Evolutionary conservation across 2,888 invertebrate genomes (phyloP).

Genomic region (Eristalis intricaria): DNA sequence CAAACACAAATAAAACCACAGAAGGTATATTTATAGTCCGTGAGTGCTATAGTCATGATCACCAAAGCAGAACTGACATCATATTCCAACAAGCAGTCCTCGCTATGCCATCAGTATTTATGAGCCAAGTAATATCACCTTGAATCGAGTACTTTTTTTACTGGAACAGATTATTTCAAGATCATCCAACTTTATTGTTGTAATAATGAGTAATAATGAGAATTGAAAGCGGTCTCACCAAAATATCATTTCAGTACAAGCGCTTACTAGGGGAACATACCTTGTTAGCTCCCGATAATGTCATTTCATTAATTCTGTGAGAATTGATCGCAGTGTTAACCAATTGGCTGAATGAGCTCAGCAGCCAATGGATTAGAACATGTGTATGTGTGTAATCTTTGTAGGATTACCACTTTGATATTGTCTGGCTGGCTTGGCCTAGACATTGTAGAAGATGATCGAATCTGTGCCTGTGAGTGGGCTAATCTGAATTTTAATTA

Average conservation of each 20-base stretch:
- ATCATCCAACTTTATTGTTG: constrained; percentile 50
- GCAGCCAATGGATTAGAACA: constrained; percentile 29
- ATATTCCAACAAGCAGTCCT: not conserved
- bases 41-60: not conserved
- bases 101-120: not conserved
- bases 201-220: no score
- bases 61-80: constrained; percentile 37
- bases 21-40: not conserved
- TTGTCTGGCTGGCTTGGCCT: not conserved
- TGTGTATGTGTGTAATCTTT: constrained; percentile 8
- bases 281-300: constrained; percentile 41
- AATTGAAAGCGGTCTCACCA: constrained; percentile 36
- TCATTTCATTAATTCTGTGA: constrained; percentile 25
- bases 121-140: constrained; percentile 29
- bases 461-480: constrained; percentile 31
- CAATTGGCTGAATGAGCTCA: constrained; percentile 46
- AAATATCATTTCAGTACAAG: constrained; percentile 15
- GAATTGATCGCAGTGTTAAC: constrained; percentile 41
- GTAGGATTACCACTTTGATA: constrained; percentile 25
- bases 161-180: constrained; percentile 56
- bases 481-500: constrained; percentile 28
- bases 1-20: not conserved
- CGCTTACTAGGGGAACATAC: constrained; percentile 10
- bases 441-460: constrained; percentile 29
- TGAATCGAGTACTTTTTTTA: constrained; percentile 23